A percentile compares a stretch with the other conserved stretches of the same genome.
These are phyloP conservation scores for Merops nubicus DNA, from an alignment of 2,113 vertebrate species.

Conservation along the genomic window DNA sequence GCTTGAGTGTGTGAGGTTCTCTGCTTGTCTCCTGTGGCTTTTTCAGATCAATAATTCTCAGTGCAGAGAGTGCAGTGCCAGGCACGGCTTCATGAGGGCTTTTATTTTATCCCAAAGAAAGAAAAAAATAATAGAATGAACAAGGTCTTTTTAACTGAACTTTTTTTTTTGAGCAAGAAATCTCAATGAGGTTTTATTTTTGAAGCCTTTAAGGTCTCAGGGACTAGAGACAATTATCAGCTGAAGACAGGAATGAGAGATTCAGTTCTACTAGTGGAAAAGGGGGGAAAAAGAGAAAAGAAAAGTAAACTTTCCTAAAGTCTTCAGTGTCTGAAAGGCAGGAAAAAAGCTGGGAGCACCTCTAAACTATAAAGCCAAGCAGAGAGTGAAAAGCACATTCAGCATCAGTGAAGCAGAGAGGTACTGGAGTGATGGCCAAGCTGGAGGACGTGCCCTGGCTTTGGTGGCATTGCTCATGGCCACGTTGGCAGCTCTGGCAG, in stretches of 20 bases:
- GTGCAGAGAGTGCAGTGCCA: neutral
- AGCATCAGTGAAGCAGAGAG: neutral
- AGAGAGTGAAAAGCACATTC: neutral
- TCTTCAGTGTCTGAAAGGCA: neutral
- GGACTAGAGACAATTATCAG: neutral
- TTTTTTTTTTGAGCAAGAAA: neutral
- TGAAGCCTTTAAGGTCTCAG: neutral
- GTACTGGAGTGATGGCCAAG: accelerated
- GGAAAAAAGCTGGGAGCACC: neutral
- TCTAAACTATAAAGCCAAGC: neutral
- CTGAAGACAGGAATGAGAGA: neutral
- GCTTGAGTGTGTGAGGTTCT: neutral
- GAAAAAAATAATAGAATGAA: neutral
- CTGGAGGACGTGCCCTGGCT: neutral
- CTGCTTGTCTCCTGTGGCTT: neutral
- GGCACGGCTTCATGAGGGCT: neutral
- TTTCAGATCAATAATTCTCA: neutral
- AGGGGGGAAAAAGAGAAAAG: too few species aligned
- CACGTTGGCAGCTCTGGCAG: neutral
- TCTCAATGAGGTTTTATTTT: neutral
- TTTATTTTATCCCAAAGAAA: neutral
- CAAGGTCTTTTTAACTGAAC: neutral
- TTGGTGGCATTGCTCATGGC: neutral
- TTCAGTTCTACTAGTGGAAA: neutral
- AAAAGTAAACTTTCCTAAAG: neutral